These are phyloP conservation scores for Aphelenchoides besseyi DNA, from an alignment of 1,140 invertebrate genomes.

Conservation along the genomic window DNA sequence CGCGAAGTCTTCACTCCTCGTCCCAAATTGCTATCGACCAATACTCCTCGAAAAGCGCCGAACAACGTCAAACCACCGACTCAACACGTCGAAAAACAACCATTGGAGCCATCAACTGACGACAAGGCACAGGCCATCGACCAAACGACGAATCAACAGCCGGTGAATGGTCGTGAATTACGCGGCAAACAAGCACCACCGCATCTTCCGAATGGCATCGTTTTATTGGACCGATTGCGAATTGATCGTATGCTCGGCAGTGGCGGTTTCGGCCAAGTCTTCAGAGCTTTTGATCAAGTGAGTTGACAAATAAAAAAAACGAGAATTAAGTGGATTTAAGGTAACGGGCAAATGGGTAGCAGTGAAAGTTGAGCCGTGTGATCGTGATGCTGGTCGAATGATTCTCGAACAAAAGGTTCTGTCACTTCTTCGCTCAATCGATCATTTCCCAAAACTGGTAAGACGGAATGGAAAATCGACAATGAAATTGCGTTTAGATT, in stretches of 20 bases:
- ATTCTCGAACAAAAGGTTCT: conserved; percentile 29
- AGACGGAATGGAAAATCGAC: neutral
- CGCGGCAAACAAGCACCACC: conserved; percentile 23
- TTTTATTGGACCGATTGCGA: conserved; percentile 4
- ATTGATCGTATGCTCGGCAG: conserved; percentile 17
- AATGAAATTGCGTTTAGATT: neutral
- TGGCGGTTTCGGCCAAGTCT: conserved; percentile 24
- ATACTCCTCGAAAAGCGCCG: too few relatives aligned
- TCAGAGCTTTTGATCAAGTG: conserved; percentile 17
- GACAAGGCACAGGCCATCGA: too few relatives aligned
- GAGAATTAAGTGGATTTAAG: too few relatives aligned
- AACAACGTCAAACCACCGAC: too few relatives aligned
- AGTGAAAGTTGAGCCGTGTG: conserved; percentile 23
- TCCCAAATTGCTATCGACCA: too few relatives aligned
- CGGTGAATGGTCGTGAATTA: too few relatives aligned
- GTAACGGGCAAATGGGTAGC: neutral
- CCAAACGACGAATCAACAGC: too few relatives aligned
- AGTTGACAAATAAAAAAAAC: too few relatives aligned
- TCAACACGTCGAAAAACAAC: too few relatives aligned
- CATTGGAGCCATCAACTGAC: too few relatives aligned
- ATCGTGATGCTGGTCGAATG: conserved; percentile 26
- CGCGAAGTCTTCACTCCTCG: too few relatives aligned
- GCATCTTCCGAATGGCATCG: conserved; percentile 13
- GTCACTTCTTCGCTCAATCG: conserved; percentile 1
- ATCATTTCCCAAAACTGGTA: conserved; percentile 14